Base-by-base conservation (phyloP, 1,140 invertebrate species). In the Drosophila grimshawi region DNA sequence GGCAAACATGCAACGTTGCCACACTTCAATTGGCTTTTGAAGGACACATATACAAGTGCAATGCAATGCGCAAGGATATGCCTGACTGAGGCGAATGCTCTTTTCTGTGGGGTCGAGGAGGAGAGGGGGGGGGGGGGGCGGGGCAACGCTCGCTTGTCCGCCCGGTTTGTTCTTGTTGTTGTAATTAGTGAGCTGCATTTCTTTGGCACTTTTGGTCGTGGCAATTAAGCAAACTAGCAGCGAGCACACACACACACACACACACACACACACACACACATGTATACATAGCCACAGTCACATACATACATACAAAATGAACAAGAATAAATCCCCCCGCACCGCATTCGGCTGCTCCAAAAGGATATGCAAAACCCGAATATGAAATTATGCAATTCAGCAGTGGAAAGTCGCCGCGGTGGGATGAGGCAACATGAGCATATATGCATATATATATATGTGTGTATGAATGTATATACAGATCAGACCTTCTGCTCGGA, bases 131-230 rank as follows among this genome's bases (percentile, higher is more conserved):
- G 32, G 5, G 30, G 8, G n/a, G 43, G 8, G 10, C 53, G 19
- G 35, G 35, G 29, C 11, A 33, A 60, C 60, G 52, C 72, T 59
- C 39, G 66, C 78, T 71, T 55, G 62, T 73, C 56, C 29, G 61
- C 74, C 46, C 61, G 57, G 64, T 68, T 65, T 69, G 7, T 71
- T 74, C 53, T 63, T 78, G 81, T 86, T 86, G 83, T 86, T 86
- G 82, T 86, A 86, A 86, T 86, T 86, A 86, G 82, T 79, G 76
- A 81, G 83, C 82, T 86, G 82, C 82, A 86, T 86, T 86, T 86
- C 82, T 86, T 88, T 86, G 83, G 63, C 82, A 86, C 82, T 86
- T 88, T 86, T 86, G 83, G 83, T 83, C 83, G 74, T 88, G 82
- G 82, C 82, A 86, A 86, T 86, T 86, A 86, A 82, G 83, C 80